Conservation (phyloP, 2,888 invertebrate species). For the Cheiracanthium punctorium region DNA sequence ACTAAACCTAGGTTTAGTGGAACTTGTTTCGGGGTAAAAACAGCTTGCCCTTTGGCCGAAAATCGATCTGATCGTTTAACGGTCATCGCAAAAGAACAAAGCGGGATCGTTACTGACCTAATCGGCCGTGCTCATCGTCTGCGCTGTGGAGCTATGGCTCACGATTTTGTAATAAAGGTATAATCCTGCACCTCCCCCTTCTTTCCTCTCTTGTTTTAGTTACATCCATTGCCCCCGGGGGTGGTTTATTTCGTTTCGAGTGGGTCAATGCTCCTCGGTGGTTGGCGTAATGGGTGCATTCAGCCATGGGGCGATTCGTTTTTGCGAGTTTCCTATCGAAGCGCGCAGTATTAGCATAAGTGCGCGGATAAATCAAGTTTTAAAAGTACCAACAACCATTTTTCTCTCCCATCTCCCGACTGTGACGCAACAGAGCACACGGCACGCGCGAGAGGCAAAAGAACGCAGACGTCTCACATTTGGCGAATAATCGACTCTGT, state of each 20-base stretch:
- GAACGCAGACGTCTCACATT: not conserved
- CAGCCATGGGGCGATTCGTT: not conserved
- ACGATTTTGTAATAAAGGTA: conserved; percentile 57
- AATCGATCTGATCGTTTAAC: too few relatives aligned
- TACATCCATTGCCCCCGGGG: not conserved
- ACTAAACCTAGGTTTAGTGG: too few relatives aligned
- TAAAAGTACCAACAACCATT: not conserved
- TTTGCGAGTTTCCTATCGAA: not conserved
- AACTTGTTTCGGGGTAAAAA: too few relatives aligned
- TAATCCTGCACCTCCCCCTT: too few relatives aligned
- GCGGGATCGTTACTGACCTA: not conserved
- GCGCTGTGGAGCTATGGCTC: conserved; percentile 35
- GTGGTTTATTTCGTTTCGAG: not conserved
- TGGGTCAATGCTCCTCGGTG: not conserved
- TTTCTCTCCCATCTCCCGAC: not conserved
- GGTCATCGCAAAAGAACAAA: too few relatives aligned
- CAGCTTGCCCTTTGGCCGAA: too few relatives aligned
- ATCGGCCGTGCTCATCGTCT: conserved; percentile 14
- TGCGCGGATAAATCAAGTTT: not conserved
- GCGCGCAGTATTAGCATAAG: not conserved
- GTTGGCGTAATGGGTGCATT: not conserved
- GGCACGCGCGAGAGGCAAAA: not conserved
- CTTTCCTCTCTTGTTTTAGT: too few relatives aligned
- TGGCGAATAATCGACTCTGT: not conserved
- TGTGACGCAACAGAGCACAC: not conserved